phyloP scores from a whole-genome alignment of 2,113 vertebrate genomes.

The Oriolus oriolus region DNA sequence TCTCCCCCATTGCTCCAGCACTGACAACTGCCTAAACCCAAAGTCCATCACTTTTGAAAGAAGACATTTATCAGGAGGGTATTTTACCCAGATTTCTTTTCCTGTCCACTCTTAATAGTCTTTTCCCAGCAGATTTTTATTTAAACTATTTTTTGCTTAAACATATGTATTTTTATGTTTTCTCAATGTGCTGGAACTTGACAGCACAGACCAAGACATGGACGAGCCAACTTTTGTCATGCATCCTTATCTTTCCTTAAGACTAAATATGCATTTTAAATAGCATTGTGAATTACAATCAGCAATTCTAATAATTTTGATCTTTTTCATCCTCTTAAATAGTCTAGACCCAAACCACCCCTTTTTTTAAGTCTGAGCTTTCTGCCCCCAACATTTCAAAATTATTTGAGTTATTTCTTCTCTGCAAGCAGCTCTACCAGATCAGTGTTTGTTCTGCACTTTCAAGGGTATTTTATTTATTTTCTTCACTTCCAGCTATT shows the following conservation, averaged over 20 bases:
- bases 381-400: not conserved
- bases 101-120: not conserved
- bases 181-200: not conserved
- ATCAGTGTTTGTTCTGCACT: conserved; percentile 51
- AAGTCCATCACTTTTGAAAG: not conserved
- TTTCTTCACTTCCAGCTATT: conserved; percentile 67
- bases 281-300: not conserved
- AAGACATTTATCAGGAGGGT: not conserved
- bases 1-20: not conserved
- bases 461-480: conserved; percentile 58
- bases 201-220: not conserved
- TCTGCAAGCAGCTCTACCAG: conserved; percentile 46
- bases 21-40: not conserved
- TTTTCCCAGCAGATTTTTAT: not conserved
- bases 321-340: conserved; percentile 3
- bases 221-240: not conserved
- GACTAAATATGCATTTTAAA: not conserved
- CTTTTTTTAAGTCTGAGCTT: conserved; percentile 7
- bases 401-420: conserved; percentile 42
- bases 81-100: not conserved
- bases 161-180: not conserved
- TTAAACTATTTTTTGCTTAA: not conserved
- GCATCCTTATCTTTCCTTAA: not conserved
- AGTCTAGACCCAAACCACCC: conserved; percentile 8
- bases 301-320: conserved; percentile 37